Percentiles rank a stretch among this genome's conserved stretches.
Conservation (phyloP, 2,797 vertebrate species). For the Chloroceryle amazona region DNA sequence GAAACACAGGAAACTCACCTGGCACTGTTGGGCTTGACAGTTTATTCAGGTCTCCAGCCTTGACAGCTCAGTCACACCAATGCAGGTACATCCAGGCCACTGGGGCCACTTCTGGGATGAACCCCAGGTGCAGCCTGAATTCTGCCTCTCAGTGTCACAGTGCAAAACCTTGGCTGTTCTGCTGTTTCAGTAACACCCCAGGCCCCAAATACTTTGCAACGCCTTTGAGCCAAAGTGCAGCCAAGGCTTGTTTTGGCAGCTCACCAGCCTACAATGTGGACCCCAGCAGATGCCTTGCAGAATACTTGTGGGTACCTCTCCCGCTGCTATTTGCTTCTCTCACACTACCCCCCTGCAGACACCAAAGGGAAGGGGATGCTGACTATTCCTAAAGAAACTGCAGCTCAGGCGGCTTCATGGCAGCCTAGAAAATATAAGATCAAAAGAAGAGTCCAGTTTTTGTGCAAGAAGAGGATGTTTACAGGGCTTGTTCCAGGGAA, state of each 20-base stretch:
- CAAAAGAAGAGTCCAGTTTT: background rate
- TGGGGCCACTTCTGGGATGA: background rate
- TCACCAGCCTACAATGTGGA: fast-evolving
- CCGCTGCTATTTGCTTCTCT: background rate
- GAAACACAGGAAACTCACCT: background rate
- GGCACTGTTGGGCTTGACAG: fast-evolving
- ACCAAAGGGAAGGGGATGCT: background rate
- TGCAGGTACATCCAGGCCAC: background rate
- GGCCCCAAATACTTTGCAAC: background rate
- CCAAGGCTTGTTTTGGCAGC: background rate
- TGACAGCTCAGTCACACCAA: background rate
- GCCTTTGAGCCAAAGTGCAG: background rate
- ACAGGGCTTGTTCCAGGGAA: background rate
- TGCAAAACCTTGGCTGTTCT: background rate
- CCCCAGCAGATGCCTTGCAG: background rate
- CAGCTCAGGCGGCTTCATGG: background rate
- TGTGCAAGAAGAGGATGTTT: background rate
- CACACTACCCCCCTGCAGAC: background rate
- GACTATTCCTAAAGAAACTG: background rate
- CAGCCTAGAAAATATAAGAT: background rate
- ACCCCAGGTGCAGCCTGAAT: background rate
- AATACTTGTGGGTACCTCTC: background rate
- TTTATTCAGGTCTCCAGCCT: background rate
- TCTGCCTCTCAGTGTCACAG: background rate
- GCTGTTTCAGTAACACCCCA: background rate